Evolutionary conservation across 2,797 vertebrate genomes (phyloP).

Genomic region (Pangasius sanitwongsei): DNA sequence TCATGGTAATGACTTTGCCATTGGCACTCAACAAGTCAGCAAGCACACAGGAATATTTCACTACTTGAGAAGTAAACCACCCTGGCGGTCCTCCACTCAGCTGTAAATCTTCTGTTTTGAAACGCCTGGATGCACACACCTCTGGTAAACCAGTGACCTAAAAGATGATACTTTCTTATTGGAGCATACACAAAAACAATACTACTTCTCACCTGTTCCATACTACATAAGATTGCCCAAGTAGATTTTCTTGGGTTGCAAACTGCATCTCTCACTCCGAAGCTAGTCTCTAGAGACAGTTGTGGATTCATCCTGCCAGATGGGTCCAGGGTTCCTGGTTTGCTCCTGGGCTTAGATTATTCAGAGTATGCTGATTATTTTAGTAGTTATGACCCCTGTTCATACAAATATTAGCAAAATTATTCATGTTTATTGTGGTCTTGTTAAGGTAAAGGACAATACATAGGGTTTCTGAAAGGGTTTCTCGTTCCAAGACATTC

Average conservation of each 20-base stretch:
- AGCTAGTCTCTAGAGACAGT: not conserved
- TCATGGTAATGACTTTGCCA: not conserved
- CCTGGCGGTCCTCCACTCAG: not conserved
- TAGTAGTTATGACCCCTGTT: not conserved
- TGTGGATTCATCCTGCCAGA: not conserved
- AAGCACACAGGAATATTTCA: not conserved
- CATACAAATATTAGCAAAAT: not conserved
- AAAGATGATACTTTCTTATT: not conserved
- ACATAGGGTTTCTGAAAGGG: not conserved
- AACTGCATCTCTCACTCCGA: not conserved
- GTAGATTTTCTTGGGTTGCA: not conserved
- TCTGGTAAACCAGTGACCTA: not conserved
- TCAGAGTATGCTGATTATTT: not conserved
- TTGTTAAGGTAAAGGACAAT: not conserved
- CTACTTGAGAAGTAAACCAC: not conserved
- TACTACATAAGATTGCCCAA: not conserved
- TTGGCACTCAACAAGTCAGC: not conserved
- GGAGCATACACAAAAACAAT: not conserved
- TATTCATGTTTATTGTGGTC: not conserved
- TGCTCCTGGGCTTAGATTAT: not conserved
- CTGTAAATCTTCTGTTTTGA: not conserved
- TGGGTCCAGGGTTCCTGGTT: not conserved
- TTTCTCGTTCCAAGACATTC: not conserved
- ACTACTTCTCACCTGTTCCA: not conserved
- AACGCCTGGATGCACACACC: not conserved